Evolutionary conservation across 2,888 invertebrate genomes (phyloP), one percentile per base, ranked within the genome.

Genomic region (Neoitamus cyanurus): DNA sequence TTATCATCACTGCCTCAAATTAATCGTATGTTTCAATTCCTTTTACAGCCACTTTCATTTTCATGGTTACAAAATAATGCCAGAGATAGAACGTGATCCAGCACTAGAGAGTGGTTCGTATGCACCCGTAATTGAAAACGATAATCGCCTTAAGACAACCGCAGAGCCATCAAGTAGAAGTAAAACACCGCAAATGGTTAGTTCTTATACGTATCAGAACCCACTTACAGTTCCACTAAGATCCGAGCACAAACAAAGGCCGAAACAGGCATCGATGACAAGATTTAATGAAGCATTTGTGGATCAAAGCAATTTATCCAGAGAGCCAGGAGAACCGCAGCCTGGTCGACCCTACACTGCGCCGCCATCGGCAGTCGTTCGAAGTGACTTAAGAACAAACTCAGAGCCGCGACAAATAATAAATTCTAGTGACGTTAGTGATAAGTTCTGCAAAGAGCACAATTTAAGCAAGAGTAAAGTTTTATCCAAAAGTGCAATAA

Each of bases 51-150:
- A n/a, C 90, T 25, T 25, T 68, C 83, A 28, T 37, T 7, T 72
- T 72, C 31, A 83, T 70, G 70, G 72, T 72, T 42, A 46, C 20
- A 58, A 58, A 58, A 83, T 72, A 75, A 91, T 91, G 91, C 91
- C 90, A 88, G 90, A 91, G 90, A 89, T 90, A 88, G 91, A 90
- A 88, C 89, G 89, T 86, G 90, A 91, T 85, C 87, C 88, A 82
- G 88, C 89, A 87, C 88, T 90, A 86, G 91, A 90, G 88, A 90
- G 90, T 89, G 90, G 90, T 86, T 88, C 89, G 48, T 88, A 88
- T 85, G 89, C 89, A 82, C 90, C 90, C 7, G 88, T 88, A 75
- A 90, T 89, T 85, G 90, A 89, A 72, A 11, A 88, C 30, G 87
- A 88, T 72, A 84, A 58, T 31, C 73, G 28, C 68, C 83, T 83